Evolutionary conservation across 2,113 vertebrate species (phyloP).

Genomic region (Oxygymnocypris stewartii): DNA sequence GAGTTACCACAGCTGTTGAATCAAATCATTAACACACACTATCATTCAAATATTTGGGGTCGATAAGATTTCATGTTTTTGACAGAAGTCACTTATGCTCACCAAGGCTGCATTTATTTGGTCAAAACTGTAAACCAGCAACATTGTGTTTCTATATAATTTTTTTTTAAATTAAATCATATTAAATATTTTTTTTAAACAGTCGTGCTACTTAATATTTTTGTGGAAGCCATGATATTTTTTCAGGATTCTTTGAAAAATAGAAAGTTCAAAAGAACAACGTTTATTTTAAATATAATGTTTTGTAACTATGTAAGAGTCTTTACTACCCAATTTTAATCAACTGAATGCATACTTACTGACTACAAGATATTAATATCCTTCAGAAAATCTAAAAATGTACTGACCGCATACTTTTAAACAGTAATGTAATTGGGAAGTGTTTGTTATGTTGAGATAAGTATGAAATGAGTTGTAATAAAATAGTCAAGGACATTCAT

Average conservation of each 20-base stretch:
- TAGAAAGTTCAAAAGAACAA: background rate
- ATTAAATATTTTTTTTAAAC: background rate
- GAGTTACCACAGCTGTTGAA: constrained; percentile 85
- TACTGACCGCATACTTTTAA: background rate
- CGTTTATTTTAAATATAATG: background rate
- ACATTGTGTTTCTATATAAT: background rate
- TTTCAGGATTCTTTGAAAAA: background rate
- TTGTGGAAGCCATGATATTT: background rate
- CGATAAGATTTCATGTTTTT: background rate
- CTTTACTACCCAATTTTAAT: background rate
- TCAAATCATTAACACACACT: background rate
- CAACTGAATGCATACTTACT: background rate
- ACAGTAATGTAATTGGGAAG: background rate
- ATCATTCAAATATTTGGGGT: background rate
- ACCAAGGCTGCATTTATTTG: background rate
- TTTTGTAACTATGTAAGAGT: background rate
- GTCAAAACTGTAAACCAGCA: background rate
- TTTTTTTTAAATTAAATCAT: too few relatives aligned
- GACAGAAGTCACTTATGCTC: background rate
- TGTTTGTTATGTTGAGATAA: background rate
- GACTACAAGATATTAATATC: background rate
- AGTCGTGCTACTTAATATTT: background rate
- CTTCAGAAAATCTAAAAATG: background rate
- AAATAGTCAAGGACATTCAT: background rate
- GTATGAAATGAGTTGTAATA: background rate